Base-by-base conservation (phyloP, 2,888 invertebrate species). In the Abrostola tripartita region DNA sequence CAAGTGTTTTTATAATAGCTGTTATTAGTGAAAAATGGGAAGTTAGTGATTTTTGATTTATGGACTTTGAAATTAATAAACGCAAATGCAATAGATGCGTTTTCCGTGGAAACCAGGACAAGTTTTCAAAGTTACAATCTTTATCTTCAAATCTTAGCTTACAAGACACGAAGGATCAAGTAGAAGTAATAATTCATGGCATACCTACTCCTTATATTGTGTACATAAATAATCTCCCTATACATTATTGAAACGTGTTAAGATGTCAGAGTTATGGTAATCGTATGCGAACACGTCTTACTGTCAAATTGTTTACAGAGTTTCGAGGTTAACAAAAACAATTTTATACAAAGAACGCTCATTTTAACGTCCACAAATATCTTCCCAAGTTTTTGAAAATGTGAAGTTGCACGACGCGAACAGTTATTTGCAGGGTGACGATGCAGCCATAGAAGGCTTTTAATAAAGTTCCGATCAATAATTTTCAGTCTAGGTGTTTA, bases 161-260 rank as follows among this genome's bases (percentile, higher is more conserved):
- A 37, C 14, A 37, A 40, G 49, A 41, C 24, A 55, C 8, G n/a
- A 11, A 35, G 40, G 51, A 50, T 64, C 37, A 60, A 41, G 41
- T 35, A 55, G 38, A 36, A 54, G 51, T 52, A 60, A 63, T 63
- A 58, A 58, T 59, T 70, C 52, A 64, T 41, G 50, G 52, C 9
- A 52, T 51, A n/a, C 7, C 11, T n/a, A 7, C n/a, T n/a, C 41
- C 56, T 38, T n/a, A 42, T 37, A 53, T 70, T 50, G 63, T 44
- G 44, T 71, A 44, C 42, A 54, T 59, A 75, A 63, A 53, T 54
- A 54, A 57, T 54, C 36, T 37, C 42, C 53, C 52, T 51, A 54
- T 71, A 51, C 53, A 60, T 64, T 70, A 60, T 69, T 69, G 36
- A 69, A 55, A 53, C 49, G 52, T 41, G 63, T 44, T 37, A 74